Evolutionary conservation across 2,797 vertebrate genomes (phyloP), one percentile per base, ranked within the genome.

Genomic region (Schizothorax lantsangensis): DNA sequence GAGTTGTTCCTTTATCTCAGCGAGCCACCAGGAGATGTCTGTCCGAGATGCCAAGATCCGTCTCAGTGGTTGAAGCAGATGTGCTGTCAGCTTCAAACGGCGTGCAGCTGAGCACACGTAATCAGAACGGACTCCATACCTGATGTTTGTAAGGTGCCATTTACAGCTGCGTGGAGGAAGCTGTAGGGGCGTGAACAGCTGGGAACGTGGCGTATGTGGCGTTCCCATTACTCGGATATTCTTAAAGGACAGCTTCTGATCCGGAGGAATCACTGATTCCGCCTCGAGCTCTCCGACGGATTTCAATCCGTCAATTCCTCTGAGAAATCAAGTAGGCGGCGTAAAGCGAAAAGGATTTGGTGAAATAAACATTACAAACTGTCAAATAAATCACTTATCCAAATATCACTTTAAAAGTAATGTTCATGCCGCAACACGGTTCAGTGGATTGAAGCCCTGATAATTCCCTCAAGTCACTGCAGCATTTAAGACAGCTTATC

Each of bases 21-120:
- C 89, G 93, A 95, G 94, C 95, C 91, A 91, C 94, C 88, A 90
- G 89, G 94, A 95, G 94, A 95, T 92, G 92, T 95, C 95, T 96
- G 96, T 97, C 96, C 96, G 95, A 96, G 95, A 96, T 96, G 95
- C 94, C 96, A 96, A 89, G 93, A 94, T 95, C 95, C 96, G 95
- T 97, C 96, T 95, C 94, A 89, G 92, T 93, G 92, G 94, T 95
- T 92, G 90, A 95, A 94, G 94, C 94, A 97, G 96, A 97, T 96
- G 94, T 86, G 94, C 96, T 96, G 96, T 97, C 96, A 96, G 94
- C 94, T 96, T 91, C 94, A 94, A 96, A 95, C 95, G 95, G 92
- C 91, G 92, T 94, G 95, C 94, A 96, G 95, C 94, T 94, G 94
- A 94, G 93, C 91, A 93, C 91, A 91, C 95, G 94, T 97, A 96